A percentile compares a stretch with the other conserved stretches of the same genome.
Evolutionary conservation across 2,113 vertebrate genomes (phyloP).

Genomic region (Leptobrachium leishanense): DNA sequence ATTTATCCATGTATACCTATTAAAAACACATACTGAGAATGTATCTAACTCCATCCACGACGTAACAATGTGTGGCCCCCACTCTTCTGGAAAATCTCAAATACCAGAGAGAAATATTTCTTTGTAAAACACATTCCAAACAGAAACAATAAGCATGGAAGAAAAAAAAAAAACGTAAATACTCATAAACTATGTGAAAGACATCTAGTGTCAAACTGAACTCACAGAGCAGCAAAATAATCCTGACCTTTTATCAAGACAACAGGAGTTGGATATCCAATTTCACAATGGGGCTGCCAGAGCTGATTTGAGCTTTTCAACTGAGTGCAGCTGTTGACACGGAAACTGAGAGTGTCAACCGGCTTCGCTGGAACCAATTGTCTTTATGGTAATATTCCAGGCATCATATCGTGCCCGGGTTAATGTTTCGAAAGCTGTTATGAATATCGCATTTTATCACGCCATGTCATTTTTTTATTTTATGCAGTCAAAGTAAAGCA

Average conservation of each 20-base stretch:
- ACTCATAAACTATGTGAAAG: not conserved
- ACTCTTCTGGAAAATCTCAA: too few species aligned
- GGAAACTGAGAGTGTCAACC: not conserved
- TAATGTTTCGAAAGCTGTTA: constrained; percentile 18
- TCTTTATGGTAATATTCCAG: constrained; percentile 40
- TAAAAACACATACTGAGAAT: too few species aligned
- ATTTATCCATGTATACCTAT: too few species aligned
- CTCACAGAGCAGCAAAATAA: not conserved
- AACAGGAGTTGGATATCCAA: not conserved
- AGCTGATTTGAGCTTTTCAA: constrained; percentile 29
- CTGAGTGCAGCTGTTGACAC: constrained; percentile 16
- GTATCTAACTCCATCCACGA: too few species aligned
- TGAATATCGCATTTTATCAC: constrained; percentile 13
- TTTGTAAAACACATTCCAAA: too few species aligned
- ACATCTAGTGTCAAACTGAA: constrained; percentile 11
- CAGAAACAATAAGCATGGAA: too few species aligned
- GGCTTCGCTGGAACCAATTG: constrained; percentile 3
- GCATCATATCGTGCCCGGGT: constrained; percentile 9
- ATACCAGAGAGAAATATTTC: too few species aligned
- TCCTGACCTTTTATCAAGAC: not conserved
- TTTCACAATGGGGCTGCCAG: not conserved
- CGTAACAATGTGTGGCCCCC: too few species aligned
- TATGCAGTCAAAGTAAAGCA: not conserved
- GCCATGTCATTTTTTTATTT: not conserved
- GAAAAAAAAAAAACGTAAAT: not conserved